Conservation (phyloP, 2,888 invertebrate genomes). For the Hyppa rectilinea region DNA sequence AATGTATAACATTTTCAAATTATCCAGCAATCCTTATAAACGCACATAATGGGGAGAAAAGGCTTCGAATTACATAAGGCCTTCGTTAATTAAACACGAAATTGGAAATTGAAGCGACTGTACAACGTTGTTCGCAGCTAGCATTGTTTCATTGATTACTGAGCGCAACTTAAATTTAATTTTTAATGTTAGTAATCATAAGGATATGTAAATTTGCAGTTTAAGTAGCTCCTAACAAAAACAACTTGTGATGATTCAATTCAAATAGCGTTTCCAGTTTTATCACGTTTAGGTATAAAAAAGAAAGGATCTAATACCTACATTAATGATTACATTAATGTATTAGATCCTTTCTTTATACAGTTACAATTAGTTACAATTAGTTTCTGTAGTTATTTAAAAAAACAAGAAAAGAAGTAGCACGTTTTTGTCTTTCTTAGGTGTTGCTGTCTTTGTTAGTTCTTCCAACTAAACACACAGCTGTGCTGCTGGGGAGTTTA, state of each 20-base stretch:
- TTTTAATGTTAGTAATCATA: conserved; percentile 31
- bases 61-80: conserved; percentile 70
- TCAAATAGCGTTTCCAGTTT: background rate
- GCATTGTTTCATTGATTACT: conserved; percentile 60
- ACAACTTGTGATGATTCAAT: background rate
- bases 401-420: background rate
- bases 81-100: conserved; percentile 71
- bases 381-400: conserved; percentile 9
- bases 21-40: conserved; percentile 64
- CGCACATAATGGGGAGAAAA: conserved; percentile 66
- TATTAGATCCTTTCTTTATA: no score
- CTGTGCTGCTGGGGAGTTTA: no score
- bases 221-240: background rate
- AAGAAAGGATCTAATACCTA: background rate
- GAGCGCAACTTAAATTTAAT: conserved; percentile 52
- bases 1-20: conserved; percentile 62
- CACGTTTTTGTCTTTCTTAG: no score
- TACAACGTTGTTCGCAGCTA: conserved; percentile 56
- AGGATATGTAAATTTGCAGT: conserved; percentile 1
- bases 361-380: conserved; percentile 10
- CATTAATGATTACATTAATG: no score
- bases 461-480: no score
- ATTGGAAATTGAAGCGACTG: conserved; percentile 68
- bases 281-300: background rate
- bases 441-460: no score